Base-by-base conservation (phyloP, 2,113 vertebrate species). In the Aldabrachelys gigantea region DNA sequence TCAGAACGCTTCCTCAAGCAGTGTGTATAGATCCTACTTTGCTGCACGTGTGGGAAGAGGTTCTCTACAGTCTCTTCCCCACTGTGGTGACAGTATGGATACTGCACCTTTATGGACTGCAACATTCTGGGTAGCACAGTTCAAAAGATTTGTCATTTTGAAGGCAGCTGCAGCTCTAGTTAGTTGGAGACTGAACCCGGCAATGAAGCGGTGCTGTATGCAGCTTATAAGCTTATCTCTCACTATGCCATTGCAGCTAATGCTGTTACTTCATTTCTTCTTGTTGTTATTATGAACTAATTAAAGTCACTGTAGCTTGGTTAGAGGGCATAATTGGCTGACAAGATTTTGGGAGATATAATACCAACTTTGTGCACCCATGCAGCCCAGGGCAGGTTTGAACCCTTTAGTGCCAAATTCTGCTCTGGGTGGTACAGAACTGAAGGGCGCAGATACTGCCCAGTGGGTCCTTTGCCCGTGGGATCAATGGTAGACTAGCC, bases 291-390 rank as follows among this genome's bases (percentile, higher is more conserved):
- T 50, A 53, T 41, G 41, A 92, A 5, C 1, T 0, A 1, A 47
- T 78, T 78, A 47, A 78, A 56, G 24, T 13, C 3, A 17, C 1
- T 59, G 47, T 16, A 82, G 49, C 0, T 29, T 29, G 5, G 41
- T 49, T 79, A 49, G 0, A 83, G 11, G 59, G 1, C 4, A 79
- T 17, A 41, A 14, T 10, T 72, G 7, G 19, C 65, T 22, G 22
- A 19, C 19, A 22, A 0, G 1, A 13, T 50, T 81, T 0, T 0
- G 35, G 25, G 35, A 56, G 59, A 29, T 31, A 49, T 27, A 0
- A 0, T 31, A 24, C 2, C 10, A 0, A 2, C 4, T 0, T 6
- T 0, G 0, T 27, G 57, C 50, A 27, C 10, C 0, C 1, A 10
- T 6, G 54, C 13, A 69, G 11, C 56, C 2, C 4, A 0, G 0